phyloP scores from a whole-genome alignment of 1,140 invertebrate species.

The Zaprionus nigranus region DNA sequence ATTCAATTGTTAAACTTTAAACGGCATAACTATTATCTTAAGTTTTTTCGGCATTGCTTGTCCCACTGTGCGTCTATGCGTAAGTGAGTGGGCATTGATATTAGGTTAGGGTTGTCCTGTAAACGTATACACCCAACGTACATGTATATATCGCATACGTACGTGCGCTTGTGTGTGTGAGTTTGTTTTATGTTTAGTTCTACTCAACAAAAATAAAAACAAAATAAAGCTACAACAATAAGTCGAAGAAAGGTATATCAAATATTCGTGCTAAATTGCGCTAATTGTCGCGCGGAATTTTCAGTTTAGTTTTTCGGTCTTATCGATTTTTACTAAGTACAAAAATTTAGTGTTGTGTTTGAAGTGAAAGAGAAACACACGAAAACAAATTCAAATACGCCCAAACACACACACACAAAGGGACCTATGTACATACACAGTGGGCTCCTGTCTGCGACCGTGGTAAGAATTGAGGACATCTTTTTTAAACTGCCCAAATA shows the following conservation, averaged over 20 bases:
- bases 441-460: constrained; percentile 8
- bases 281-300: constrained; percentile 24
- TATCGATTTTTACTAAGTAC: constrained; percentile 75
- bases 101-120: constrained; percentile 71
- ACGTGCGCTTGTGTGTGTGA: constrained; percentile 12
- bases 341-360: constrained; percentile 54
- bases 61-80: constrained; percentile 27
- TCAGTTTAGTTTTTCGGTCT: constrained; percentile 32
- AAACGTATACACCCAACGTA: constrained; percentile 13
- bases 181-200: constrained; percentile 11
- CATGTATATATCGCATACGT: neutral
- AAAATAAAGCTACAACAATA: neutral
- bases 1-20: neutral
- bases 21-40: neutral
- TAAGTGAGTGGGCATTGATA: constrained; percentile 65
- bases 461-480: constrained; percentile 28
- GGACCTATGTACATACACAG: neutral
- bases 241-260: neutral
- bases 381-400: constrained; percentile 23
- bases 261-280: constrained; percentile 3
- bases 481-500: constrained; percentile 32
- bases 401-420: neutral
- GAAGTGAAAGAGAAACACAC: constrained; percentile 53
- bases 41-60: neutral
- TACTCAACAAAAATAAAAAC: neutral